A percentile compares a stretch with the other conserved stretches of the same genome.
phyloP scores from a whole-genome alignment of 2,797 vertebrate species.

The Epinephelus malabaricus region DNA sequence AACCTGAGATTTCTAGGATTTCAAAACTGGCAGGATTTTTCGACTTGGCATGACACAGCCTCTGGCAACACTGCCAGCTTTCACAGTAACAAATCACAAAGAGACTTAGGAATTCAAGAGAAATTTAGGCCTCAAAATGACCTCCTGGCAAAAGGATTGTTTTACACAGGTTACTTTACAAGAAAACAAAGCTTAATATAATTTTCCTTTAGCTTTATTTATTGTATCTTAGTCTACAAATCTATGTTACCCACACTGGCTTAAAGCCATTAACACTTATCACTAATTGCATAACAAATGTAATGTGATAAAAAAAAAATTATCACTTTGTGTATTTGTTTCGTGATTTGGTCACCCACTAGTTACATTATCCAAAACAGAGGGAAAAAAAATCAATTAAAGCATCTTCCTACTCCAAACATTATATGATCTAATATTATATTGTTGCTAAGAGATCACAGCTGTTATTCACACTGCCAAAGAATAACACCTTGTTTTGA shows the following conservation, averaged over 20 bases:
- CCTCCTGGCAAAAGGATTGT: conserved; percentile 14
- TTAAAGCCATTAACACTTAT: conserved; percentile 20
- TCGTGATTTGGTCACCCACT: conserved; percentile 1
- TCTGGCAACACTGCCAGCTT: conserved; percentile 46
- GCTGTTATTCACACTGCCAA: neutral
- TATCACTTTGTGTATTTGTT: conserved; percentile 3
- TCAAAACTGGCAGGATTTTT: conserved; percentile 57
- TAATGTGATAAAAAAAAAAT: neutral
- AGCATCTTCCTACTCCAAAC: neutral
- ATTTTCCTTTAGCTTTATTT: neutral
- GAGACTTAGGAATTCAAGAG: conserved; percentile 22
- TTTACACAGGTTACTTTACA: conserved; percentile 8
- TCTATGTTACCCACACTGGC: neutral
- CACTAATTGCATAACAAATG: conserved; percentile 8
- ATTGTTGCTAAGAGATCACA: neutral
- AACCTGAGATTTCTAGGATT: conserved; percentile 61
- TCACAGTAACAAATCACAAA: conserved; percentile 54
- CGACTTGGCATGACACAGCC: conserved; percentile 56
- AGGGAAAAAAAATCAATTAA: conserved; percentile 1
- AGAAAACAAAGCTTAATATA: conserved; percentile 9
- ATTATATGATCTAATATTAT: neutral
- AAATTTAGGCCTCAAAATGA: conserved; percentile 34
- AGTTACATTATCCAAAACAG: neutral
- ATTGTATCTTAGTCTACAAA: conserved; percentile 3
- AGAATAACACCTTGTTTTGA: neutral